phyloP scores from a whole-genome alignment of 2,888 invertebrate genomes.

The Octonoba sinensis region DNA sequence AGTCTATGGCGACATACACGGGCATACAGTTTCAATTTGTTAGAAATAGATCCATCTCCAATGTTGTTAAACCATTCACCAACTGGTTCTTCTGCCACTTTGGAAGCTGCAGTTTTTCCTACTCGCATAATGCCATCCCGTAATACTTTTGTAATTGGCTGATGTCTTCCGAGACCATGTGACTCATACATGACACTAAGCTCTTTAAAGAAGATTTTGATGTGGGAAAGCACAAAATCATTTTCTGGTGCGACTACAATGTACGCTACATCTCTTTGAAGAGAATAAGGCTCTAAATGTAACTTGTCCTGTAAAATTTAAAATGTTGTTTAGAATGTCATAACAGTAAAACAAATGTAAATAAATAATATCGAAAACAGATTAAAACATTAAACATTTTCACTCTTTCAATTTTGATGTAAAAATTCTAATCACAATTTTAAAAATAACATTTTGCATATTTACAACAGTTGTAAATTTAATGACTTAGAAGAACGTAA shows the following conservation, averaged over 20 bases:
- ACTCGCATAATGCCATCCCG: slow-evolving; percentile 90
- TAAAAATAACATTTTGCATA: not conserved
- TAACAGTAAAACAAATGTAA: not conserved
- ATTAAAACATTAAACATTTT: too few relatives aligned
- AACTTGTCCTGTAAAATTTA: slow-evolving; percentile 80
- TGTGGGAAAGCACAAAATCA: slow-evolving; percentile 82
- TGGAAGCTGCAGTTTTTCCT: slow-evolving; percentile 78
- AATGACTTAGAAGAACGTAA: too few relatives aligned
- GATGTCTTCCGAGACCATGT: slow-evolving; percentile 92
- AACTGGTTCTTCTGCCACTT: slow-evolving; percentile 77
- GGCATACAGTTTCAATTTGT: slow-evolving; percentile 88
- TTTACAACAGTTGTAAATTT: too few relatives aligned
- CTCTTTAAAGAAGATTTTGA: slow-evolving; percentile 91
- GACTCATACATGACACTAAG: slow-evolving; percentile 93
- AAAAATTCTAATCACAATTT: too few relatives aligned
- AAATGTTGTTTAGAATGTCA: not conserved
- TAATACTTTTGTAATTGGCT: slow-evolving; percentile 85
- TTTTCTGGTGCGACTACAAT: slow-evolving; percentile 94
- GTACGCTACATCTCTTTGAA: slow-evolving; percentile 93
- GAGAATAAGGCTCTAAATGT: slow-evolving; percentile 95
- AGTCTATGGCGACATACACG: slow-evolving; percentile 82
- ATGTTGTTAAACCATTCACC: slow-evolving; percentile 88
- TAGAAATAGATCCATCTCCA: slow-evolving; percentile 81
- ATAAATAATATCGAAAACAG: too few relatives aligned
- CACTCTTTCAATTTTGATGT: too few relatives aligned